A percentile compares a stretch with the other conserved stretches of the same genome.
Evolutionary conservation across 1,140 invertebrate species (phyloP).

Genomic region (Platorchestia sp.): DNA sequence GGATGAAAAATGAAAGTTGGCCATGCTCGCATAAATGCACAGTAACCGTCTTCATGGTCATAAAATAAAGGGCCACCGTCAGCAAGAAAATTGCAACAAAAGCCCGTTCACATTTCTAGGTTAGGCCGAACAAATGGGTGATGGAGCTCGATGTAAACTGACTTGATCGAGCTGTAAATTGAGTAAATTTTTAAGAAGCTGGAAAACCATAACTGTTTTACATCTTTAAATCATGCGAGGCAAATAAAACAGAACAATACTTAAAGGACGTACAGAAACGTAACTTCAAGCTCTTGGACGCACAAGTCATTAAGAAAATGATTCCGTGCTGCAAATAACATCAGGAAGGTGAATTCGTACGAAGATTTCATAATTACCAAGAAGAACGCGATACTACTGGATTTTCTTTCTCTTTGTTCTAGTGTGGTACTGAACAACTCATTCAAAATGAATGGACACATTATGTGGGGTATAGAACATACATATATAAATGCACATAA

Average conservation of each 20-base stretch:
- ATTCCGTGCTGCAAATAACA: not conserved
- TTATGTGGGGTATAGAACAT: too few relatives aligned
- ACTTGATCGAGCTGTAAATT: not conserved
- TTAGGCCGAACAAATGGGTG: not conserved
- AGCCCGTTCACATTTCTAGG: not conserved
- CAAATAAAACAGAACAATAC: not conserved
- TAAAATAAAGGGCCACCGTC: not conserved
- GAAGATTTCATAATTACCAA: not conserved
- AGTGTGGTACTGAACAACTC: too few relatives aligned
- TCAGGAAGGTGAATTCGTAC: not conserved
- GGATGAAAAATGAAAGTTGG: not conserved
- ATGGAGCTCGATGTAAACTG: too few relatives aligned
- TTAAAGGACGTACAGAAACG: not conserved
- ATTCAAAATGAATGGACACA: too few relatives aligned
- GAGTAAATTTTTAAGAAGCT: not conserved
- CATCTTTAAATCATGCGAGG: too few relatives aligned
- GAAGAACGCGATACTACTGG: not conserved
- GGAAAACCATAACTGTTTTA: not conserved
- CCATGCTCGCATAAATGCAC: not conserved
- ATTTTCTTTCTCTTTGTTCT: not conserved
- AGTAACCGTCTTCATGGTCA: not conserved
- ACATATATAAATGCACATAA: too few relatives aligned
- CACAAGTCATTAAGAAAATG: not conserved
- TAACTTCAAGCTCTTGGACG: not conserved
- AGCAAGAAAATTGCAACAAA: not conserved